phyloP scores from a whole-genome alignment of 1,140 invertebrate species.

The Callitettix versicolor region DNA sequence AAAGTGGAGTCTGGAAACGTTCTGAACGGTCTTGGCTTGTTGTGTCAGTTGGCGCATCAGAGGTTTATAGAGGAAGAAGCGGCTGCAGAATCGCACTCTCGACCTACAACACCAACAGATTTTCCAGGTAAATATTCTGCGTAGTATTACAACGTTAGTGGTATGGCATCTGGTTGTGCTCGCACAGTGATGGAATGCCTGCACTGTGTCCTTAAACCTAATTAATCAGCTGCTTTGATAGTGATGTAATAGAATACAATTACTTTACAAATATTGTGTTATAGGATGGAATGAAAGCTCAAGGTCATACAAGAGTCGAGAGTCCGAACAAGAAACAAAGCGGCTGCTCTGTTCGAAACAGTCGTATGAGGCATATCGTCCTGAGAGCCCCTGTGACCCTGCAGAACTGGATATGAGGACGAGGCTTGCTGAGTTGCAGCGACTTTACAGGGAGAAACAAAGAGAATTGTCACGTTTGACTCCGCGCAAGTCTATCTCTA shows the following conservation, averaged over 20 bases:
- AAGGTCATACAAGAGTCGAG: background rate
- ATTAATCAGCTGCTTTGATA: too few species aligned
- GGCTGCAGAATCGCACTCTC: slow-evolving; percentile 29
- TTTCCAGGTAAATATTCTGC: too few species aligned
- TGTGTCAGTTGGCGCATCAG: slow-evolving; percentile 78
- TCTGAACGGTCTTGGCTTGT: slow-evolving; percentile 59
- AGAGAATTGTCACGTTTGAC: slow-evolving; percentile 62
- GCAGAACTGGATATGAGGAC: slow-evolving; percentile 70
- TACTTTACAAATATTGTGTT: too few species aligned
- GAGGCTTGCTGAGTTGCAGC: slow-evolving; percentile 64
- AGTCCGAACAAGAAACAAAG: slow-evolving; percentile 12
- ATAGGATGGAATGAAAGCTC: background rate
- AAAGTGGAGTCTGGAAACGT: background rate
- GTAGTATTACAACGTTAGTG: too few species aligned
- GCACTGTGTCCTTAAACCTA: too few species aligned
- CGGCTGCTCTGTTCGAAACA: slow-evolving; percentile 5
- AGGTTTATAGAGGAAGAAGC: slow-evolving; percentile 63
- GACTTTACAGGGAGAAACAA: slow-evolving; percentile 72
- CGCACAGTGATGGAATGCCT: too few species aligned
- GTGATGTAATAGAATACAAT: too few species aligned
- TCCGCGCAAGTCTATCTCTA: slow-evolving; percentile 23
- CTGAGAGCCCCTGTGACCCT: slow-evolving; percentile 35
- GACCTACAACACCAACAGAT: slow-evolving; percentile 2
- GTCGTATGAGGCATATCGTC: background rate
- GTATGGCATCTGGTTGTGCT: too few species aligned